phyloP scores from a whole-genome alignment of 2,888 invertebrate genomes.

The Lepidochitona cinerea region DNA sequence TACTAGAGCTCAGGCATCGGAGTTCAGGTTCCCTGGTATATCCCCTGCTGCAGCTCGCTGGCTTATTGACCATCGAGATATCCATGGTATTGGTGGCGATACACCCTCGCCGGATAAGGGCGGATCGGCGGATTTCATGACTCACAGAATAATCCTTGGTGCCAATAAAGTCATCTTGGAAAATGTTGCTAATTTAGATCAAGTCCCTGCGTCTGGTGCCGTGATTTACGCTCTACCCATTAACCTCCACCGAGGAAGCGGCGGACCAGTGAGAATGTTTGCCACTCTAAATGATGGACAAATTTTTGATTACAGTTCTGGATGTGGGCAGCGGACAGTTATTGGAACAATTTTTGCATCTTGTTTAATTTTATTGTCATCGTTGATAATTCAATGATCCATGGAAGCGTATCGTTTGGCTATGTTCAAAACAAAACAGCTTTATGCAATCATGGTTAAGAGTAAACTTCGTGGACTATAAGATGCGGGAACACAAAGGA shows the following conservation, averaged over 20 bases:
- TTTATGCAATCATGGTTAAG: too few relatives aligned
- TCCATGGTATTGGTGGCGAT: not conserved
- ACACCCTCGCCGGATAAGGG: not conserved
- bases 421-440: too few relatives aligned
- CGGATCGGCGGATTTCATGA: too few relatives aligned
- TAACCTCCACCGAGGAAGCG: not conserved
- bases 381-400: too few relatives aligned
- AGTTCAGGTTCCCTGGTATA: not conserved
- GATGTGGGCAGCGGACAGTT: too few relatives aligned
- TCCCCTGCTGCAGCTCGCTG: not conserved
- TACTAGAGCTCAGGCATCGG: not conserved
- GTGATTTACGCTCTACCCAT: not conserved
- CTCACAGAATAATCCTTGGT: not conserved
- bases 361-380: too few relatives aligned
- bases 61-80: not conserved
- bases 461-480: too few relatives aligned
- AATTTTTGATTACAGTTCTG: not conserved
- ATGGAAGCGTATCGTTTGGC: too few relatives aligned
- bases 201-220: not conserved
- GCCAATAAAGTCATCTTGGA: not conserved
- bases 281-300: not conserved
- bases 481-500: too few relatives aligned
- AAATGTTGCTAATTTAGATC: not conserved
- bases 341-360: too few relatives aligned
- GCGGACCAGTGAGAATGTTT: not conserved